A percentile compares a stretch with the other conserved stretches of the same genome.
phyloP scores from a whole-genome alignment of 92 coral and sea anemone genomes.

The Phenganax stokvisi region DNA sequence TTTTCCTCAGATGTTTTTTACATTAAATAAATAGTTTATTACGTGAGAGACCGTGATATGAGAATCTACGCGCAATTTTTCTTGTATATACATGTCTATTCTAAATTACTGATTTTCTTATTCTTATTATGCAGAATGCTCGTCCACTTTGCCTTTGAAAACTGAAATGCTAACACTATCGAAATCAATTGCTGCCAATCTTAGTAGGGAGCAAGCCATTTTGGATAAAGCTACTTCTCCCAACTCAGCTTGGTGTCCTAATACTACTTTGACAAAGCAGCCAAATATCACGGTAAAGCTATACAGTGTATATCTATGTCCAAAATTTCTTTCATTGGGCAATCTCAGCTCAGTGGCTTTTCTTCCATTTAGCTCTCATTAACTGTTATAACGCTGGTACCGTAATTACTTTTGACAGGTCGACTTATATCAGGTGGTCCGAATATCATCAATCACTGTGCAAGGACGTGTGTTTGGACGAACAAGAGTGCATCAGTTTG shows the following conservation, averaged over 20 bases:
- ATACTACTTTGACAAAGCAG: not conserved
- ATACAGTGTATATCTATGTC: too few relatives aligned
- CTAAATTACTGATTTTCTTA: not conserved
- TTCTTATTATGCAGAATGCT: slow-evolving; percentile 11
- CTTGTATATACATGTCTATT: not conserved
- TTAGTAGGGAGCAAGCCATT: slow-evolving; percentile 7
- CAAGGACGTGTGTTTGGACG: slow-evolving; percentile 3
- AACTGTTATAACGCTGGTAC: too few relatives aligned
- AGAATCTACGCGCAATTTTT: not conserved
- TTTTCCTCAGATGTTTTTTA: too few relatives aligned
- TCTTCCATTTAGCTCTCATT: too few relatives aligned
- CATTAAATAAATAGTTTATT: not conserved
- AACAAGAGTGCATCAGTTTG: not conserved
- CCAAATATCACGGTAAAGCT: slow-evolving; percentile 4
- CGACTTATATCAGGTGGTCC: not conserved
- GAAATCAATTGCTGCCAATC: slow-evolving; percentile 5
- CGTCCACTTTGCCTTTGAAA: slow-evolving; percentile 14
- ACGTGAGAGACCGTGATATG: not conserved
- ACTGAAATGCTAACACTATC: slow-evolving; percentile 11
- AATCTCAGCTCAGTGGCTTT: too few relatives aligned
- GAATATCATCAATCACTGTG: not conserved
- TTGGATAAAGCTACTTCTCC: not conserved
- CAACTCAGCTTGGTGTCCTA: slow-evolving; percentile 9
- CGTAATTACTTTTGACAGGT: not conserved
- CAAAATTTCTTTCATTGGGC: too few relatives aligned